Evolutionary conservation across 2,797 vertebrate species (phyloP), one percentile per base, ranked within the genome.

Genomic region (Arvicola amphibius): DNA sequence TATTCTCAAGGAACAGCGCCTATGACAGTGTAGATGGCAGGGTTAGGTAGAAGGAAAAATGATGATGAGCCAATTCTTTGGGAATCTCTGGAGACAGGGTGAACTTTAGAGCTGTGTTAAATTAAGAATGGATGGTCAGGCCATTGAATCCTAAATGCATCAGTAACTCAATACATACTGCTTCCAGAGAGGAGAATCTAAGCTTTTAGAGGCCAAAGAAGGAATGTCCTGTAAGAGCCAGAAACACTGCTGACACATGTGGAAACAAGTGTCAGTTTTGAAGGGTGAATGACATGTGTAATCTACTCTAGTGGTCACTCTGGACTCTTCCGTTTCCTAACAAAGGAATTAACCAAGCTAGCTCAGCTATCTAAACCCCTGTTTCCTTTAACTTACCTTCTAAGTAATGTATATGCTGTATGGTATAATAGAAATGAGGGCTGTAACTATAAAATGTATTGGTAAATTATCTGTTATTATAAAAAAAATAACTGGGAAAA

Each of bases 1-100:
- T 92, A 96, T 92, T 93, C 95, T 56, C 46, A 93, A 88, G 16
- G 37, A 85, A 73, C 5, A 0, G 74, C n/a, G 53, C 6, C 34
- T 61, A 91, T 74, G 83, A 96, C 71, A 73, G 56, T 78, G 51
- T 92, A 94, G 16, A 14, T 92, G 53, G 29, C 9, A 53, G 34
- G 51, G 51, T 61, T 43, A 74, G 19, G 17, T 4, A 85, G n/a
- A 79, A 46, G 51, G 23, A 95, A 74, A 92, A 65, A 43, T 81
- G 74, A 48, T 19, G 61, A 73, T 23, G 46, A 53, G 17, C n/a
- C 69, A 96, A 74, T 95, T 73, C 27, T 21, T 9, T n/a, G 65
- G 48, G 29, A 32, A 37, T 43, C 16, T 53, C 17, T 40, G 51
- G 17, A 71, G 16, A 1, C 74, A n/a, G 0, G 9, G 88, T 10